Evolutionary conservation across 2,888 invertebrate species (phyloP).

Genomic region (Tipula helvola): DNA sequence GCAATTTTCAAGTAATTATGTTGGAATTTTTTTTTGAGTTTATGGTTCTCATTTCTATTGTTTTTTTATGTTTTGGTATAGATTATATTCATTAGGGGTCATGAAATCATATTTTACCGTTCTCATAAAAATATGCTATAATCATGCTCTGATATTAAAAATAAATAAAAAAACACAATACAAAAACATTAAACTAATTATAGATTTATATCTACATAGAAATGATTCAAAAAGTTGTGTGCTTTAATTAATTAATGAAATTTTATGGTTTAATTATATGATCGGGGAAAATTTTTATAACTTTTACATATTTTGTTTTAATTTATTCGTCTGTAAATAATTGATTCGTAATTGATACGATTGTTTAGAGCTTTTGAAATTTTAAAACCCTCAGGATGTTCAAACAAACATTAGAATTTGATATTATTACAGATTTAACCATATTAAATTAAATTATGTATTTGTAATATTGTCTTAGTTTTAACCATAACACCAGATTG

Average conservation of each 20-base stretch:
- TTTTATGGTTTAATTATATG: neutral
- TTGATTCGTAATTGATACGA: neutral
- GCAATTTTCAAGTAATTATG: neutral
- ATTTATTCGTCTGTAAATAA: neutral
- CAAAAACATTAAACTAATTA: neutral
- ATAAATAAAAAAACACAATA: neutral
- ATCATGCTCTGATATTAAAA: neutral
- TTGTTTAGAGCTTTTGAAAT: neutral
- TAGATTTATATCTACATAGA: neutral
- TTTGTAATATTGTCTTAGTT: too few species aligned
- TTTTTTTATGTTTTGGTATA: neutral
- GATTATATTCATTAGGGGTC: neutral
- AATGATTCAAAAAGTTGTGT: neutral
- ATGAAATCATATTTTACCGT: neutral
- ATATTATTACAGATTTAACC: too few species aligned
- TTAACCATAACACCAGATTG: too few species aligned
- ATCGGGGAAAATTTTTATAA: neutral
- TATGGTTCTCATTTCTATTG: too few species aligned
- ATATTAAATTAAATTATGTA: too few species aligned
- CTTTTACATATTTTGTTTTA: neutral
- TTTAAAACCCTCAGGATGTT: neutral
- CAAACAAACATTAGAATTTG: neutral
- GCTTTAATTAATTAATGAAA: neutral
- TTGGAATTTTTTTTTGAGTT: neutral
- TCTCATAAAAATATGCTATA: neutral